phyloP scores from a whole-genome alignment of 2,888 invertebrate species.

The Onchidella celtica region DNA sequence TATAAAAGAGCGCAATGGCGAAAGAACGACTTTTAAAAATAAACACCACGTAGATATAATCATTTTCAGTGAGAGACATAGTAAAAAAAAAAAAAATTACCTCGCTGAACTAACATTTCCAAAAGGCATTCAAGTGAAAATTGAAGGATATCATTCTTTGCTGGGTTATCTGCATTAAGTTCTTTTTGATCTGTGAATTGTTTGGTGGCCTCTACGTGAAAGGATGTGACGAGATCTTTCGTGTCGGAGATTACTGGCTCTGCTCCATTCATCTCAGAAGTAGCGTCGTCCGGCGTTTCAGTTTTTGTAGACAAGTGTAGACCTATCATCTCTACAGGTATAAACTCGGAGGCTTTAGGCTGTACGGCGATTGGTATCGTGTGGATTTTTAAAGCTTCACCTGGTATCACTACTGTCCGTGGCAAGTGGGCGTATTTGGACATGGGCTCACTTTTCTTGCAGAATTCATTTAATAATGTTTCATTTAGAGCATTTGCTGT shows the following conservation, averaged over 20 bases:
- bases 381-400: background rate
- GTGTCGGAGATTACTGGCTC: background rate
- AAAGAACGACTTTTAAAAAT: too few relatives aligned
- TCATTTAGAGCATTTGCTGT: slow-evolving; percentile 3
- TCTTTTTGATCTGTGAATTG: background rate
- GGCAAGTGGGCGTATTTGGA: too few relatives aligned
- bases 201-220: background rate
- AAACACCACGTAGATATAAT: too few relatives aligned
- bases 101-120: slow-evolving; percentile 44
- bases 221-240: background rate
- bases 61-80: too few relatives aligned
- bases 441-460: background rate
- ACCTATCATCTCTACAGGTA: too few relatives aligned
- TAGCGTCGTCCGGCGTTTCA: background rate
- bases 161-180: background rate
- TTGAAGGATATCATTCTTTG: slow-evolving; percentile 9
- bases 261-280: background rate
- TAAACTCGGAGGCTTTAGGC: background rate
- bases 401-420: background rate
- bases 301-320: background rate
- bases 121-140: slow-evolving; percentile 39
- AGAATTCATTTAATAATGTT: slow-evolving; percentile 2
- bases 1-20: too few relatives aligned
- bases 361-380: background rate
- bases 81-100: too few relatives aligned